Base-by-base conservation (phyloP, 1,140 invertebrate species). In the honey bee (Apis mellifera) region DNA sequence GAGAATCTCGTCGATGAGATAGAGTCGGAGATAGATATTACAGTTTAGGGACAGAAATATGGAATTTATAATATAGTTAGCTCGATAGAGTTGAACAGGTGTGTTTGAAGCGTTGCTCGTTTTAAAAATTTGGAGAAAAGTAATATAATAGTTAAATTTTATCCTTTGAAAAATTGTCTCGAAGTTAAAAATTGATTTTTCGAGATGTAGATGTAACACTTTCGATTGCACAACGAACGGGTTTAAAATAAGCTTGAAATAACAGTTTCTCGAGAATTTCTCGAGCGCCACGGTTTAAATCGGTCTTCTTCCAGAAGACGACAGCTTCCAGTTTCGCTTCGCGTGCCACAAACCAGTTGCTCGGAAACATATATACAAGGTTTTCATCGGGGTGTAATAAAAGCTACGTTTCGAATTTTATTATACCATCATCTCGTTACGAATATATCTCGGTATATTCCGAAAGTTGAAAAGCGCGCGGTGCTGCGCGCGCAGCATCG, bases 331-430 rank as follows among this genome's bases (percentile, higher is more conserved):
- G 5, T 42, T 42, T 59, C 13, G 9, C 70, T 32, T 77, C 65
- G 66, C 71, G 55, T 70, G 86, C 66, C 80, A 86, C 81, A 79
- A 87, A 84, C 76, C 65, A 70, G 59, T 74, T 76, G 71, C 79
- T 83, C 65, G 75, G 75, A 73, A 85, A 86, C 75, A 26, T 64
- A 62, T 62, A 26, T 64, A 62, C 57, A 59, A 42, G 84, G 71
- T 52, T 42, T 69, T 76, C 74, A 50, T 78, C 48, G 23, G 32
- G 70, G 42, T 23, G 8, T n/a, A n/a, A n/a, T 23, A 23, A n/a
- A 13, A 60, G 52, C 11, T 52, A 52, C n/a, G n/a, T n/a, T 12
- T 52, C 50, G 50, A 32, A 32, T 32, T 2, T 32, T 32, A 32
- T 32, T 32, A 32, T 32, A 32, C 26, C 1, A 32, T 32, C 26